Base-by-base conservation (phyloP, 2,888 invertebrate species). In the Apodemia hepburni region DNA sequence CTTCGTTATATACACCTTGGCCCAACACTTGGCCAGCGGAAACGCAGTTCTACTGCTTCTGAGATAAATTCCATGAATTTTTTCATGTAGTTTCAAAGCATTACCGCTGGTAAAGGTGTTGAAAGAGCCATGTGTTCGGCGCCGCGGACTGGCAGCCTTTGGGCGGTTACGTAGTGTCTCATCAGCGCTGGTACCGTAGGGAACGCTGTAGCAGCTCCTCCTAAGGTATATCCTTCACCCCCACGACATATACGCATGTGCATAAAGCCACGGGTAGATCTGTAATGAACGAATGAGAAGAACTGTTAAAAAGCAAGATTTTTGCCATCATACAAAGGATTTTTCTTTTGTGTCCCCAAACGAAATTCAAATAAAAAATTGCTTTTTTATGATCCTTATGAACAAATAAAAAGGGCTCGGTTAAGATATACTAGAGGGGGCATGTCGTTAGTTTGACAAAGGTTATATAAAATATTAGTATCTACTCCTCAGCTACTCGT, bases 41-140 rank as follows among this genome's bases (percentile, higher is more conserved):
- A 15, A n/a, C 9, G 54, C 54, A 57, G 54, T 57, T 8, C 27
- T 27, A 29, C 54, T 29, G 54, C 54, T 11, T 22, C 27, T 54
- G 17, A 59, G 49, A 59, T 42, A 9, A 57, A 57, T 57, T 62
- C 59, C 22, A 58, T 38, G 65, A 62, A 33, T 27, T 3, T 47
- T 57, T 22, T 35, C 58, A 12, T 57, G 35, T 61, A 54, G 67
- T 66, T 82, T 92, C 93, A 94, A 69, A 94, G 93, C 70, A 98
- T 93, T 84, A 97, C 97, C 75, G 96, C 97, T 76, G 96, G 96
- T 67, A 98, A 95, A 60, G 98, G 98, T 82, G 98, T 96, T 70
- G 97, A 93, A 69, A 99, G 94, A 81, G 97, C 97, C 96, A 99
- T 98, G 86, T 98, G 98, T 83, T 98, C 98, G 27, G 98, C 98